These are phyloP conservation scores for Sebastes oblongus DNA, from an alignment of 2,797 vertebrate species.

Conservation along the genomic window DNA sequence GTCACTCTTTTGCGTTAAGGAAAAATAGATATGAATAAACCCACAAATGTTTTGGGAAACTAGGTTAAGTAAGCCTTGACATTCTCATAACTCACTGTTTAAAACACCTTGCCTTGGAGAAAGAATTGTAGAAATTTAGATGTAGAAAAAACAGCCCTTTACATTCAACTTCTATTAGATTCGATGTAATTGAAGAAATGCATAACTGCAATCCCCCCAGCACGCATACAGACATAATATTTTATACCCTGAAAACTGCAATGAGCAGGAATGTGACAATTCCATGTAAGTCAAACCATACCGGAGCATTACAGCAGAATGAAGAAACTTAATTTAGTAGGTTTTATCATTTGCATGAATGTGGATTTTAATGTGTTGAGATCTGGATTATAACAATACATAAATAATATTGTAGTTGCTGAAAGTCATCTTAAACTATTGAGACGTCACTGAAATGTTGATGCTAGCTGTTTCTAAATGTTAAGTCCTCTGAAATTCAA, in stretches of 20 bases:
- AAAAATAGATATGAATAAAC: not conserved
- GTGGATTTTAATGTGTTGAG: constrained; percentile 55
- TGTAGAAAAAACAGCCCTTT: not conserved
- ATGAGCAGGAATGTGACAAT: not conserved
- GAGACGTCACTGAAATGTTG: constrained; percentile 23
- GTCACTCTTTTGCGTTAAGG: not conserved
- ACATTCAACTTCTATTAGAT: constrained; percentile 1
- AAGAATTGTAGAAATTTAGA: constrained; percentile 24
- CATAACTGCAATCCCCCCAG: not conserved
- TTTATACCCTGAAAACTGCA: constrained; percentile 25
- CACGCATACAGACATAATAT: not conserved
- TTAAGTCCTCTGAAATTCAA: not conserved
- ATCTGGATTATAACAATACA: constrained; percentile 49
- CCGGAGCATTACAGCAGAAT: constrained; percentile 64
- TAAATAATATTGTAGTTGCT: constrained; percentile 20
- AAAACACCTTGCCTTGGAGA: constrained; percentile 21
- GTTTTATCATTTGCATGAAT: constrained; percentile 53
- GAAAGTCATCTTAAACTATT: constrained; percentile 54
- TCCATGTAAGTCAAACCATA: constrained; percentile 13
- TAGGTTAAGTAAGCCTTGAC: not conserved
- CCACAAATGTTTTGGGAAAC: constrained; percentile 44
- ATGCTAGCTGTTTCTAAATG: not conserved
- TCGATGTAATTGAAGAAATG: not conserved
- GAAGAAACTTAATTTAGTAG: constrained; percentile 79
- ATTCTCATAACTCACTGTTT: constrained; percentile 20